phyloP scores from a whole-genome alignment of 2,113 vertebrate genomes.

The rabbit (Oryctolagus cuniculus) region mOryCun1.1 NC_091448.1:34665501-34666000 shows the following conservation, averaged over 20 bases:
- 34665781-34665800: not conserved
- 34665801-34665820: not conserved
- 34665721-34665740: not conserved
- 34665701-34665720: not conserved
- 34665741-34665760: not conserved
- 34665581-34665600: not conserved
- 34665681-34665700: not conserved
- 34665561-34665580: slow-evolving; percentile 36
- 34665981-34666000: not conserved
- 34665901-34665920: not conserved
- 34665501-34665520: slow-evolving; percentile 35
- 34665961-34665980: not conserved
- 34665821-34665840: not conserved
- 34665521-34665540: not conserved
- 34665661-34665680: not conserved
- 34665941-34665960: not conserved
- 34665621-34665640: not conserved
- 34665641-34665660: slow-evolving; percentile 9
- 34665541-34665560: slow-evolving; percentile 13
- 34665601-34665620: not conserved
- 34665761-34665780: not conserved
- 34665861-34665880: no score
- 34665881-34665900: not conserved
- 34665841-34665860: no score
- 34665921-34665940: not conserved